These are phyloP conservation scores for Amphiura filiformis DNA, from an alignment of 35 echinoderm and acorn worm species.

Conservation along the genomic window DNA sequence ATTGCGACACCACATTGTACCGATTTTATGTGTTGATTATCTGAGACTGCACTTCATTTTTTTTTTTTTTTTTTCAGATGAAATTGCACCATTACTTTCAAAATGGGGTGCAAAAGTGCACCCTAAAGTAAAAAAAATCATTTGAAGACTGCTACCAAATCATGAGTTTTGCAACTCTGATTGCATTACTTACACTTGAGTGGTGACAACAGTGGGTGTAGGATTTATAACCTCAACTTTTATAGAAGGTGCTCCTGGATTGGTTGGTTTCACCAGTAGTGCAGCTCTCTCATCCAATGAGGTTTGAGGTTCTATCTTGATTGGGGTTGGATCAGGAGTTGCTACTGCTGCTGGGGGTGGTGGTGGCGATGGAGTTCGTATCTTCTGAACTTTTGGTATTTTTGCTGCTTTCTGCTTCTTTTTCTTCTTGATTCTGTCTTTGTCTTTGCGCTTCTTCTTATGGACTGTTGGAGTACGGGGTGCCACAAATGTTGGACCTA, in stretches of 20 bases:
- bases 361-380: background rate
- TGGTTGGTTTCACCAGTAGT: background rate
- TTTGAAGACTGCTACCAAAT: no score
- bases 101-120: no score
- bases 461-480: background rate
- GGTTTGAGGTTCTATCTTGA: background rate
- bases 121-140: no score
- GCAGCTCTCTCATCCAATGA: background rate
- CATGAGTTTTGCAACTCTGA: no score
- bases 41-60: no score
- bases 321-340: no score
- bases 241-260: slow-evolving; percentile 5
- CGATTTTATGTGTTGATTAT: no score
- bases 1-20: no score
- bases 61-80: no score
- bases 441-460: slow-evolving; percentile 50
- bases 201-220: background rate
- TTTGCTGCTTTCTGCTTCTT: slow-evolving; percentile 30
- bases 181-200: background rate
- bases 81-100: no score
- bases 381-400: background rate
- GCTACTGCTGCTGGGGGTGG: background rate
- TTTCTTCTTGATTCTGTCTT: slow-evolving; percentile 62
- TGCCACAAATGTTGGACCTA: background rate
- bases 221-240: background rate